Evolutionary conservation across 2,113 vertebrate genomes (phyloP), one percentile per base, ranked within the genome.

Genomic region (Columba livia): DNA sequence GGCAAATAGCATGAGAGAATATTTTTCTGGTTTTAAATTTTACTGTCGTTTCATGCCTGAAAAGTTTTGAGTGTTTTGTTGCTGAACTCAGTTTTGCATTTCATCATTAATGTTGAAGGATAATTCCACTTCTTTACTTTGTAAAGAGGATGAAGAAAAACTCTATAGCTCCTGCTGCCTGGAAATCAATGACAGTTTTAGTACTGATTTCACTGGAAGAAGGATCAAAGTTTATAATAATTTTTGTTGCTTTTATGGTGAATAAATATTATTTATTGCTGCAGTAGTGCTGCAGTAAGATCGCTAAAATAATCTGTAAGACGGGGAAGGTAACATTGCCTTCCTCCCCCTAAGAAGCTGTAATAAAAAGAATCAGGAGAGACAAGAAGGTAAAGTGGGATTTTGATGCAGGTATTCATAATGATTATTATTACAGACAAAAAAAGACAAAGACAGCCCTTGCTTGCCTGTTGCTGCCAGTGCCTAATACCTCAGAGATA

Each of bases 221-320:
- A 42, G 32, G 88, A 87, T 79, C 83, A 96, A 93, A 92, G 86
- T 90, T 94, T 92, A 71, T 77, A 57, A 93, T 66, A 29, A 74
- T 78, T 89, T 87, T 83, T 83, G 67, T 54, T 80, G 81, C 56
- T 89, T 94, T 95, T 92, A 50, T 71, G 84, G 48, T 74, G 83
- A 78, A 94, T 86, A 96, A 93, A 71, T 71, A 71, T 78, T 90
- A 91, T 91, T 90, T 90, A 81, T 67, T 71, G 69, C 53, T 88
- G 83, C 60, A 64, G 77, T 12, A 64, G n/a, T 15, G 17, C 79
- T 69, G 61, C 53, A 72, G 72, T 25, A 57, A 75, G 65, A 67
- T 65, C 67, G 34, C 72, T 81, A 69, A 88, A 94, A 77, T 28
- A 53, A 71, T 28, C 62, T 67, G 28, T 47, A 67, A 74, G 12